Percentiles rank a stretch among this genome's conserved stretches.
Conservation (phyloP, 37 sponge, comb jelly and placozoan genomes). For the Spongilla lacustris region DNA sequence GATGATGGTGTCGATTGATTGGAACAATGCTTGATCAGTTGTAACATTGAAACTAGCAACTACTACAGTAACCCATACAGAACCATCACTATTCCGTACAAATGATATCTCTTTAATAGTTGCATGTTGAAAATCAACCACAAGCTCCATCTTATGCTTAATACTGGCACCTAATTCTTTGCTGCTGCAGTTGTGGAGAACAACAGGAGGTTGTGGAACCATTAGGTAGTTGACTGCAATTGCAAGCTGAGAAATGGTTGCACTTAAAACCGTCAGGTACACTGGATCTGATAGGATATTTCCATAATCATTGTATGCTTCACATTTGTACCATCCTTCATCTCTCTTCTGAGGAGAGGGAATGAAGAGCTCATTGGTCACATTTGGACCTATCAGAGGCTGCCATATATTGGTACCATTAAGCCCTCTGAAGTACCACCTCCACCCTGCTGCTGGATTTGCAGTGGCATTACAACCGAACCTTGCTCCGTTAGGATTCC, state of each 20-base stretch:
- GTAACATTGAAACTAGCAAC: neutral
- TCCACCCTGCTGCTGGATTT: constrained; percentile 23
- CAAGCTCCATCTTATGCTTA: neutral
- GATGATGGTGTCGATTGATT: neutral
- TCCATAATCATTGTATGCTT: constrained; percentile 16
- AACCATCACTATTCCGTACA: neutral
- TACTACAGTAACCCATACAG: neutral
- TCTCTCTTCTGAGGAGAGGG: constrained; percentile 10
- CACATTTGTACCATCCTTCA: constrained; percentile 50
- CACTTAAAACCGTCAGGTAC: constrained; percentile 18
- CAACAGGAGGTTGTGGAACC: neutral
- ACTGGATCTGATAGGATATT: constrained; percentile 16
- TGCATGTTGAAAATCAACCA: neutral
- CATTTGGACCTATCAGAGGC: constrained; percentile 7
- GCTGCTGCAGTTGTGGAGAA: neutral
- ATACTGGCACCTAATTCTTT: neutral
- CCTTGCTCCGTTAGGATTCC: constrained; percentile 31
- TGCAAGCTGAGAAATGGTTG: constrained; percentile 6
- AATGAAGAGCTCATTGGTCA: constrained; percentile 16
- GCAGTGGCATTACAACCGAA: constrained; percentile 44
- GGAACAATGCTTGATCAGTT: neutral
- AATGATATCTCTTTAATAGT: neutral
- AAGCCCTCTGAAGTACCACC: constrained; percentile 25
- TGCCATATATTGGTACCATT: neutral
- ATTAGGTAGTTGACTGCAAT: neutral